Percentiles rank a stretch among this genome's conserved stretches.
Evolutionary conservation across 2,888 invertebrate species (phyloP).

Genomic region (Lymantria monacha): DNA sequence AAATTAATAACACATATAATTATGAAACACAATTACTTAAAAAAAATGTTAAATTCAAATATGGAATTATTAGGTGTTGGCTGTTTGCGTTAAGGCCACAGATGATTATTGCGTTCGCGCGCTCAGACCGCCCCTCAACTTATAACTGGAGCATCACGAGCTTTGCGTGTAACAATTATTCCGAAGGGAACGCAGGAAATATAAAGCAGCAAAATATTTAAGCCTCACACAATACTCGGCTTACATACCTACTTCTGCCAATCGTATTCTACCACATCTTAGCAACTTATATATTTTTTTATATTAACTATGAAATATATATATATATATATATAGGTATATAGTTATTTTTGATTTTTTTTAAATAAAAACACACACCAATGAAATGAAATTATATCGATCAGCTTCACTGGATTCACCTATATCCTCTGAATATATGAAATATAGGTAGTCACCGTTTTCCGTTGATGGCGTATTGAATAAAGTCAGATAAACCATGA

Average conservation of each 20-base stretch:
- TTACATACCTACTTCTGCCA: background rate
- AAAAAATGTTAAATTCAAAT: constrained; percentile 6
- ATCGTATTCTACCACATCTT: too few relatives aligned
- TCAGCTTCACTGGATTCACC: too few relatives aligned
- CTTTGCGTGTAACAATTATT: constrained; percentile 15
- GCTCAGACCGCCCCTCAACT: constrained; percentile 23
- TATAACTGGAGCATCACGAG: constrained; percentile 30
- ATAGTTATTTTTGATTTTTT: too few relatives aligned
- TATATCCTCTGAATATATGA: too few relatives aligned
- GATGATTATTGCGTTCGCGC: constrained; percentile 23
- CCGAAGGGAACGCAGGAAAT: constrained; percentile 10
- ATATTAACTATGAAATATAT: too few relatives aligned
- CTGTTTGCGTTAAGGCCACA: constrained; percentile 12
- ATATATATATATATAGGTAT: too few relatives aligned
- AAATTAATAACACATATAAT: background rate
- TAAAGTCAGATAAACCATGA: too few relatives aligned
- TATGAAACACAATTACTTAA: background rate
- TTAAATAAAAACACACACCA: too few relatives aligned
- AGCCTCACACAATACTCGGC: background rate
- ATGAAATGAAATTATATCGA: too few relatives aligned
- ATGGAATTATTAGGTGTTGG: constrained; percentile 12
- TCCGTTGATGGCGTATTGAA: too few relatives aligned
- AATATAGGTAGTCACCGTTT: too few relatives aligned
- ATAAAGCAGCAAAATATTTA: background rate
- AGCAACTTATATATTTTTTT: too few relatives aligned